A percentile compares a stretch with the other conserved stretches of the same genome.
Conservation (phyloP, 2,888 invertebrate genomes). For the Sminthurinus aureus region DNA sequence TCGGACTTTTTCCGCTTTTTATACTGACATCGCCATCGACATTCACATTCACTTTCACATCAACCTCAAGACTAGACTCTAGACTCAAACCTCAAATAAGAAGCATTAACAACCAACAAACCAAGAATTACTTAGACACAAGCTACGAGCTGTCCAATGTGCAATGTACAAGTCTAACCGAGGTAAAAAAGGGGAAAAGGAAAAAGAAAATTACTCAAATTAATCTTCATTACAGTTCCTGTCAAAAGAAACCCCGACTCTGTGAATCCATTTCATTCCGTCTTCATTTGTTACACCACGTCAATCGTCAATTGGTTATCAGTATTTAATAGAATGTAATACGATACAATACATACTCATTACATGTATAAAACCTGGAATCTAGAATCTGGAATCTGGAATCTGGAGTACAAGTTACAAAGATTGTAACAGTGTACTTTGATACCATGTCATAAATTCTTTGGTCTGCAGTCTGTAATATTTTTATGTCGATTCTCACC, state of each 20-base stretch:
- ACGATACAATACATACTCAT: not conserved
- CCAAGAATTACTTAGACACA: too few species aligned
- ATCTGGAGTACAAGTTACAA: not conserved
- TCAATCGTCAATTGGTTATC: not conserved
- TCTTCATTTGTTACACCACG: not conserved
- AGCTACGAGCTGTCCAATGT: too few species aligned
- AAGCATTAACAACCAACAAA: too few species aligned
- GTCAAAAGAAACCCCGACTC: not conserved
- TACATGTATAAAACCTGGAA: not conserved
- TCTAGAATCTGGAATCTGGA: not conserved
- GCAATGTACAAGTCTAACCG: too few species aligned
- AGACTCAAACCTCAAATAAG: too few species aligned
- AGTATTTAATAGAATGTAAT: not conserved
- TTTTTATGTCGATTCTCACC: too few species aligned
- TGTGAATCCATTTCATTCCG: not conserved
- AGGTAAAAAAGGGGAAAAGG: too few species aligned
- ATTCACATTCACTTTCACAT: not conserved
- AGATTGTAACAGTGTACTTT: not conserved
- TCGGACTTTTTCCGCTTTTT: not conserved
- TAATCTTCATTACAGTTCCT: too few species aligned
- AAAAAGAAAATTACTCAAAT: too few species aligned
- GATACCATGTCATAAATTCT: too few species aligned
- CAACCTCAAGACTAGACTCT: not conserved
- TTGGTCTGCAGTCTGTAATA: too few species aligned
- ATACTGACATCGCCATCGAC: not conserved